Evolutionary conservation across 1,140 invertebrate genomes (phyloP), one percentile per base, ranked within the genome.

Genomic region (Drosophila persimilis): DNA sequence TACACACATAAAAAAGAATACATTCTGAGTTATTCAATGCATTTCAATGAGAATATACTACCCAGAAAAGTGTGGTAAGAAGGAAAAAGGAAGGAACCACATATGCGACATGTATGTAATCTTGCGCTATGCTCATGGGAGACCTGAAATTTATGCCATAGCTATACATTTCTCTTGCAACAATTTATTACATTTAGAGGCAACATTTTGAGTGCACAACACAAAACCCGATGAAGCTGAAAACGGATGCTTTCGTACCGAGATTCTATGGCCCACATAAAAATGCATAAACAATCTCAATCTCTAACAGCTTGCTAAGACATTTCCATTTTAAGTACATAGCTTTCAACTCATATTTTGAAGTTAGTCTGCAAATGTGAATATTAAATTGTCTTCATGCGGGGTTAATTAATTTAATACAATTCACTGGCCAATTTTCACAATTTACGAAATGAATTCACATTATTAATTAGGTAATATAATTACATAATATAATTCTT

Each of bases 131-230:
- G 35, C 31, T 9, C 31, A 9, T 35, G 31, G 9, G 8, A 35
- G 31, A 31, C 39, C 5, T 26, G 24, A 26, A 73, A 74, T 75
- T 56, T 65, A 75, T 71, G 61, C 47, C 17, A 9, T 31, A 51
- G 67, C 43, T 50, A 47, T 75, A 75, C 56, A 72, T 64, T 71
- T 29, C 17, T 35, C 11, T 39, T 46, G 54, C 51, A 45, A 51
- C 50, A 45, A 47, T 63, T 51, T 60, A 45, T 52, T 39, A 51
- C 41, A 17, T 39, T 29, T 26, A 20, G 3, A 13, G 35, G 35
- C 35, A 13, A 39, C 45, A 60, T 44, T 47, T 24, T 65, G 55
- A 75, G 43, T 65, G 47, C 35, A 13, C 35, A 39, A 39, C 35
- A 39, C 11, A 39, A 5, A 13, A 39, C 35, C 11, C 35, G 11